These are phyloP conservation scores for Nothocercus nigrocapillus DNA, from an alignment of 2,113 vertebrate genomes.

Conservation along the genomic window DNA sequence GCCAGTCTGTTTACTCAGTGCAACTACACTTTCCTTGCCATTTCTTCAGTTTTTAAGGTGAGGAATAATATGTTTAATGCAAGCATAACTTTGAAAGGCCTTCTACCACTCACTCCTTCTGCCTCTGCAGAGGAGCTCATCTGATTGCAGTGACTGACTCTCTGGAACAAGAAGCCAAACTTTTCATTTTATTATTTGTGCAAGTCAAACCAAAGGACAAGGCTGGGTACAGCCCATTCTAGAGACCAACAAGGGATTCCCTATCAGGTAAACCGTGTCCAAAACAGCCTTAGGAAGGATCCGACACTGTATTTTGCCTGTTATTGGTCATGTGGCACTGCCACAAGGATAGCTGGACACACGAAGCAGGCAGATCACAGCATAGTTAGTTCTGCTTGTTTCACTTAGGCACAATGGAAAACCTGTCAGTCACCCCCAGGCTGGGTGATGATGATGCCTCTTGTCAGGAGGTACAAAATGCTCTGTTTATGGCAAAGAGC, in stretches of 20 bases:
- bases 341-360: neutral
- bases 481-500: neutral
- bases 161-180: neutral
- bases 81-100: constrained; percentile 15
- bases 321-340: neutral
- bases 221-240: neutral
- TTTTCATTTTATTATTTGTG: neutral
- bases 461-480: neutral
- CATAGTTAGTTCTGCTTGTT: neutral
- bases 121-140: neutral
- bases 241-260: neutral
- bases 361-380: neutral
- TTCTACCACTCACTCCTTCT: neutral
- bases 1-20: neutral
- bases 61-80: constrained; percentile 4
- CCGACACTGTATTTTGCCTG: neutral
- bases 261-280: neutral
- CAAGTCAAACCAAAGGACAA: neutral
- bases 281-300: neutral
- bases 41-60: constrained; percentile 7
- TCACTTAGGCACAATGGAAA: neutral
- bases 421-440: neutral
- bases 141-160: neutral
- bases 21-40: neutral
- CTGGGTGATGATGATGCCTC: neutral